Percentiles rank a stretch among this genome's conserved stretches.
These are phyloP conservation scores for Mustelus asterias DNA, from an alignment of 2,113 vertebrate genomes.

Conservation along the genomic window DNA sequence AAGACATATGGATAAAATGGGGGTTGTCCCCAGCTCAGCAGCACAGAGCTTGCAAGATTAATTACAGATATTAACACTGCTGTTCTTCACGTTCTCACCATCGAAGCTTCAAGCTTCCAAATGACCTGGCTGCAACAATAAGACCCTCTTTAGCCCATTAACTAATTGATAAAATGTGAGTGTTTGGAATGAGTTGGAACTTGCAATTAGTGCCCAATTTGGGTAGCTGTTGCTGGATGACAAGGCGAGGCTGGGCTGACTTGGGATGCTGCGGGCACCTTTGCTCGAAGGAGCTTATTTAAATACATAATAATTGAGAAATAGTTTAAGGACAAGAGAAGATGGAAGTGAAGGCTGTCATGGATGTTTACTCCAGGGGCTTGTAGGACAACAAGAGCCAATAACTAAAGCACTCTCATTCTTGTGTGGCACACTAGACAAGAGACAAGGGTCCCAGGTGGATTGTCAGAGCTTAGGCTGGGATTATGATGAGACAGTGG, in stretches of 20 bases:
- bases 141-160: slow-evolving; percentile 71
- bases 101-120: slow-evolving; percentile 70
- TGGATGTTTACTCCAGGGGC: slow-evolving; percentile 58
- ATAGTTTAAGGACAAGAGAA: background rate
- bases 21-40: slow-evolving; percentile 63
- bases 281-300: slow-evolving; percentile 41
- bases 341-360: slow-evolving; percentile 52
- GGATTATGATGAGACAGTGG: slow-evolving; percentile 90
- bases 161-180: slow-evolving; percentile 79
- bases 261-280: slow-evolving; percentile 45
- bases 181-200: slow-evolving; percentile 68
- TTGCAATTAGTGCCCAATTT: slow-evolving; percentile 67
- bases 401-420: slow-evolving; percentile 63
- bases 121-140: slow-evolving; percentile 71
- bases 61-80: slow-evolving; percentile 70
- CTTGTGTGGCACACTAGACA: slow-evolving; percentile 60
- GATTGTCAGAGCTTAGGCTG: slow-evolving; percentile 90
- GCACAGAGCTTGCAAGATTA: slow-evolving; percentile 65
- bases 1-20: slow-evolving; percentile 57
- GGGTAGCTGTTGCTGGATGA: slow-evolving; percentile 65
- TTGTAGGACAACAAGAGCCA: slow-evolving; percentile 59
- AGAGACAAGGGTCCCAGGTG: slow-evolving; percentile 79
- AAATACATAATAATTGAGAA: background rate
- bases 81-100: slow-evolving; percentile 69
- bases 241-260: slow-evolving; percentile 65